A percentile compares a stretch with the other conserved stretches of the same genome.
phyloP scores from a whole-genome alignment of 2,888 invertebrate genomes.

The Nudaria mundana region DNA sequence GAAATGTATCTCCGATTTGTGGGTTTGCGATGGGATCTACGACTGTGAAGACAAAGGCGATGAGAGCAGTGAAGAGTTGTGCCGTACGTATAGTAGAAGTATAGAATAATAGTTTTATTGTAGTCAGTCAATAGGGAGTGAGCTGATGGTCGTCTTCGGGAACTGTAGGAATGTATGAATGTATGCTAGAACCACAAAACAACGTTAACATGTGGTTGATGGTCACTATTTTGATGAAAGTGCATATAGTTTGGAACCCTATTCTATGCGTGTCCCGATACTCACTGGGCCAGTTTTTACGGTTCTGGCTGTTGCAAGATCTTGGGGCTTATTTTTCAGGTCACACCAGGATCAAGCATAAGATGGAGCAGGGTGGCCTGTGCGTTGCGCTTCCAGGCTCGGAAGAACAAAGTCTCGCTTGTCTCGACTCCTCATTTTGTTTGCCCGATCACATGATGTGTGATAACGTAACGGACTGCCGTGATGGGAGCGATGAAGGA shows the following conservation, averaged over 20 bases:
- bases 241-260: no score
- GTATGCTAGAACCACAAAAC: no score
- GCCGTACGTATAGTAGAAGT: constrained; percentile 43
- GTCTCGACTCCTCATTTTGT: constrained; percentile 73
- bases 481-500: constrained; percentile 88
- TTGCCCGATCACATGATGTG: constrained; percentile 83
- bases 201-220: no score
- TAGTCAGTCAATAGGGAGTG: no score
- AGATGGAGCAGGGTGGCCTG: constrained; percentile 31
- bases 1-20: constrained; percentile 83
- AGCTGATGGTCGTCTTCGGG: no score
- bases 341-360: constrained; percentile 7
- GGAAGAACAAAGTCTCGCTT: constrained; percentile 39
- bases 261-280: no score
- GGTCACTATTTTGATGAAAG: no score
- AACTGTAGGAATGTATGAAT: no score
- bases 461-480: constrained; percentile 85
- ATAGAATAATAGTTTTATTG: no score
- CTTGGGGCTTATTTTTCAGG: background rate
- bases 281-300: no score
- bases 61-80: constrained; percentile 67
- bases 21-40: constrained; percentile 85
- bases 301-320: no score
- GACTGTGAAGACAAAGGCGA: constrained; percentile 89
- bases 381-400: constrained; percentile 33